Evolutionary conservation across 2,113 vertebrate species (phyloP).

Genomic region (Brachirus orientalis): DNA sequence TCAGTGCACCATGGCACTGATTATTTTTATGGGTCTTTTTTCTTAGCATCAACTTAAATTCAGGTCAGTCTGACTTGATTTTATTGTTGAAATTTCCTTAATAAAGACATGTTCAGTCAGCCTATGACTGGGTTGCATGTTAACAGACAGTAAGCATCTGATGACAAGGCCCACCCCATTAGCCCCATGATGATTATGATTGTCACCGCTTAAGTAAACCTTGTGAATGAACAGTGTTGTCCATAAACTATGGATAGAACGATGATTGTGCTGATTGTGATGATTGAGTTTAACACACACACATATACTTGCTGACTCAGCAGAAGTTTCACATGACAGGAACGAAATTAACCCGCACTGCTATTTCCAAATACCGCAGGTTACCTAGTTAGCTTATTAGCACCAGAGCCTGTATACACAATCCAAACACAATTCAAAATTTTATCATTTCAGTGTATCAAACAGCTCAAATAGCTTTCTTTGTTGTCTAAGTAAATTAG

Average conservation of each 20-base stretch:
- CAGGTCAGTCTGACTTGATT: too few species aligned
- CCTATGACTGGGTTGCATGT: conserved; percentile 62
- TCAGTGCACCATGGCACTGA: conserved; percentile 45
- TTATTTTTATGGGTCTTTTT: too few species aligned
- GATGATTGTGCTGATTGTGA: neutral
- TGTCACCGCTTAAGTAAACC: conserved; percentile 47
- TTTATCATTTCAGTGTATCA: neutral
- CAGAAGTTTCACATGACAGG: neutral
- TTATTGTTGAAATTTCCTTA: conserved; percentile 59
- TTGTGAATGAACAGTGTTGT: conserved; percentile 17
- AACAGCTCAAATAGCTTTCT: neutral
- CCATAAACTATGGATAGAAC: neutral
- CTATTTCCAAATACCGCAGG: neutral
- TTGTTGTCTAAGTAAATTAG: too few species aligned
- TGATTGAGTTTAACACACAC: too few species aligned
- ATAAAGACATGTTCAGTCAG: conserved; percentile 75
- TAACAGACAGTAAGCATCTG: conserved; percentile 74
- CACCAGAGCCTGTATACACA: neutral
- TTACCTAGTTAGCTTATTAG: neutral
- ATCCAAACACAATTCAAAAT: neutral
- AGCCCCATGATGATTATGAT: conserved; percentile 68
- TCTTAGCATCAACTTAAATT: too few species aligned
- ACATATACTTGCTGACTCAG: neutral
- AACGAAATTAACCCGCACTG: neutral
- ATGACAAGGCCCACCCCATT: conserved; percentile 74